Evolutionary conservation across 1,140 invertebrate species (phyloP), one percentile per base, ranked within the genome.

Genomic region (Solenopsis invicta): DNA sequence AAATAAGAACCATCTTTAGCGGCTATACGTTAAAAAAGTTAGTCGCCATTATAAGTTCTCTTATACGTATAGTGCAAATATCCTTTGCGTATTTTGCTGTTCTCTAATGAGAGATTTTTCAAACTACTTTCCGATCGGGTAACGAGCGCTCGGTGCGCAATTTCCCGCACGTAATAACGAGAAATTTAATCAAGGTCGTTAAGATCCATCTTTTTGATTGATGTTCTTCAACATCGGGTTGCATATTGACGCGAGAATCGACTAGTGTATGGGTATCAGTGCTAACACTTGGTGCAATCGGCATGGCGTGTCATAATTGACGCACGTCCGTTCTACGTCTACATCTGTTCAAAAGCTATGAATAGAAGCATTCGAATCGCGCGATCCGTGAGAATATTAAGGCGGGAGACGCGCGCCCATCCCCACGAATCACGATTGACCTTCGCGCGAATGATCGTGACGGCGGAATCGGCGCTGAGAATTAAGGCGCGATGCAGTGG

Each of bases 371-470:
- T 37, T 54, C 18, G 34, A 59, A 21, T 72, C 56, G 41, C 48
- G 18, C 69, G 24, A 84, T 48, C 80, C 80, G 80, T 84, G 80
- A 84, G 80, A 84, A 84, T 75, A 84, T 69, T 61, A 50, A 84
- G 45, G 24, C 37, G 24, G 67, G 80, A 29, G 80, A 84, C 45
- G 80, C 72, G 69, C 69, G 29, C 69, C 41, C 56, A 74, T 56
- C 18, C 59, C n/a, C 37, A 24, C 29, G 54, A 61, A 71, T 74
- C 80, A 84, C 45, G 80, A 62, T 5, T 61, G 80, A 84, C 80
- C 80, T 84, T 84, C 80, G 69, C 52, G 41, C 69, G n/a, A 74
- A 75, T 13, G 24, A 34, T 74, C 69, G 69, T 74, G 56, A 81
- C 66, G 78, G n/a, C 41, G 69, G 24, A 84, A 84, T 84, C 69